Conservation (phyloP, 2,797 vertebrate species). For the Sparidentex hasta region DNA sequence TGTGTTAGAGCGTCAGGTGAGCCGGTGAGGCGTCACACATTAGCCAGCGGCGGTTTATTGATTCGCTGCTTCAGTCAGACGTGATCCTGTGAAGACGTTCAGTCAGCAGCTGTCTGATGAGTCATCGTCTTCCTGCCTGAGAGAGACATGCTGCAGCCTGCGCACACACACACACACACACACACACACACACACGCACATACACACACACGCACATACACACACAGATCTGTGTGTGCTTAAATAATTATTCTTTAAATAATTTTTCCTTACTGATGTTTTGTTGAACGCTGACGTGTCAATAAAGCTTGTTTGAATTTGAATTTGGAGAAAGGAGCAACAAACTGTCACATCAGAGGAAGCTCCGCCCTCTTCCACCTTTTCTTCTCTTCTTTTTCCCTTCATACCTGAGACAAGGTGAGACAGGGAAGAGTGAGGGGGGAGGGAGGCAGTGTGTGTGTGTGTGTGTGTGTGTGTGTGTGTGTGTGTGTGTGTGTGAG, state of each 20-base stretch:
- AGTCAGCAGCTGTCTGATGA: too few species aligned
- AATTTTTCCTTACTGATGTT: background rate
- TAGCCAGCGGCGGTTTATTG: background rate
- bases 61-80: too few species aligned
- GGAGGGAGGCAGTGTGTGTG: background rate
- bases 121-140: too few species aligned
- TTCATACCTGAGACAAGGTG: slow-evolving; percentile 56
- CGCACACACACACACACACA: too few species aligned
- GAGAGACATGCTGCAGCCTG: too few species aligned
- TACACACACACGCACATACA: too few species aligned
- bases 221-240: too few species aligned
- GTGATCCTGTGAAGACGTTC: too few species aligned
- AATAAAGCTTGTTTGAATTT: slow-evolving; percentile 43
- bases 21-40: background rate
- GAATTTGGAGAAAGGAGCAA: background rate
- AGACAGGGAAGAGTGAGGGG: slow-evolving; percentile 32
- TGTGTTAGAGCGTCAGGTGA: background rate
- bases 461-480: background rate
- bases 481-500: background rate
- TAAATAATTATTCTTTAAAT: too few species aligned
- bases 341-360: slow-evolving; percentile 1
- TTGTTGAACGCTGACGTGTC: background rate
- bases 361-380: slow-evolving; percentile 33
- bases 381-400: background rate
- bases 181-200: too few species aligned